phyloP scores from a whole-genome alignment of 2,888 invertebrate genomes.

The Chelonus formosanus region DNA sequence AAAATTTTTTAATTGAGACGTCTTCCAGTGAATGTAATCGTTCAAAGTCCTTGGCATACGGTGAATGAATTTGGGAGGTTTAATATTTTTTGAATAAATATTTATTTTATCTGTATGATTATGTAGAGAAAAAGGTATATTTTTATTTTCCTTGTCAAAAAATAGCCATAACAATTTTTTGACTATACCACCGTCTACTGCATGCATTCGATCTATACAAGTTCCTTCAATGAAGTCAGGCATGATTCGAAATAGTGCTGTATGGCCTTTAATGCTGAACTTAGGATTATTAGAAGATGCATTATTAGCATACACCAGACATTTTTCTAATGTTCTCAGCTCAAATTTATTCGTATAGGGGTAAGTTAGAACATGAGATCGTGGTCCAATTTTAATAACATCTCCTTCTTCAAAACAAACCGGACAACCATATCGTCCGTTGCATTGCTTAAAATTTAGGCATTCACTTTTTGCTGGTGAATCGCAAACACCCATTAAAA shows the following conservation, averaged over 20 bases:
- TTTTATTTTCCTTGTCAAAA: too few relatives aligned
- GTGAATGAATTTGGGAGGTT: too few relatives aligned
- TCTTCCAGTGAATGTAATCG: too few relatives aligned
- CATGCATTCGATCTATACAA: conserved; percentile 33
- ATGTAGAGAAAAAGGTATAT: too few relatives aligned
- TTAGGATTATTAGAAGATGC: not conserved
- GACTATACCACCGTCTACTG: too few relatives aligned
- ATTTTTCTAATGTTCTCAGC: conserved; percentile 24
- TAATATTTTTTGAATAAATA: too few relatives aligned
- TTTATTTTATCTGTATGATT: too few relatives aligned
- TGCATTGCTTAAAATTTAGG: conserved; percentile 30
- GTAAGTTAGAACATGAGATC: conserved; percentile 27
- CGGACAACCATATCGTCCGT: conserved; percentile 33
- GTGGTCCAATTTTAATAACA: conserved; percentile 21
- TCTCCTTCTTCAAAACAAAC: conserved; percentile 28
- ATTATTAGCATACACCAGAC: not conserved
- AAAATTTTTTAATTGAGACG: too few relatives aligned
- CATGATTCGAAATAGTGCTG: conserved; percentile 30
- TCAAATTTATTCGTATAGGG: conserved; percentile 14
- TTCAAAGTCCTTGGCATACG: too few relatives aligned
- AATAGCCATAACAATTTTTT: too few relatives aligned
- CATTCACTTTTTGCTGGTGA: conserved; percentile 36
- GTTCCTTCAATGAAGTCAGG: conserved; percentile 33
- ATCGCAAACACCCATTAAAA: conserved; percentile 33
- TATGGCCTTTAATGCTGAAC: conserved; percentile 35